Base-by-base conservation (phyloP, 2,113 vertebrate genomes). In the Pogona vitticeps region DNA sequence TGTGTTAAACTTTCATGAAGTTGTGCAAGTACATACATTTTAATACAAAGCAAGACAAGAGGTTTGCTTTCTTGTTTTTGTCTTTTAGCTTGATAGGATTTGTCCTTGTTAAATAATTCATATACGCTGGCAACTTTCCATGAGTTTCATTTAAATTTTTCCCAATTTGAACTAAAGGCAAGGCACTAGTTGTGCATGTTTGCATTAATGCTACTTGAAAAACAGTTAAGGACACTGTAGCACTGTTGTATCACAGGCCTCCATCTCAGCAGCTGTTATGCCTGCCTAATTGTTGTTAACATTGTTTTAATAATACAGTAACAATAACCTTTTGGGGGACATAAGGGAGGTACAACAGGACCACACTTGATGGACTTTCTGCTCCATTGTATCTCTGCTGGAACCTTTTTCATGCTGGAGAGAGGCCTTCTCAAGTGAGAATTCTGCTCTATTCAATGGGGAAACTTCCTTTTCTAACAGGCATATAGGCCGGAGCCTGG, bases 1-100 rank as follows among this genome's bases (percentile, higher is more conserved):
- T 65, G 63, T 71, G 68, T 86, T 87, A 88, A 86, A 71, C 70
- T 89, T 92, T 90, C 78, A 80, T 91, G 89, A 85, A 77, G 82
- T 91, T 92, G 84, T 89, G 65, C 59, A 91, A 92, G 70, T 20
- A 80, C 89, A 88, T 86, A 86, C 75, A 90, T 93, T 93, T 93
- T 90, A 86, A 89, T 91, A 84, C 82, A 86, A 88, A 91, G 23
- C 82, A 52, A 82, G 73, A 14, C 61, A 92, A 82, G 71, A 81
- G 3, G 31, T 70, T 65, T 68, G 26, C 31, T 68, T 31, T 31
- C 31, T 80, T 81, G 75, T 77, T n/a, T 65, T n/a, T 67, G 9
- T 78, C 58, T 84, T 86, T 42, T 82, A 91, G 26, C 38, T 84
- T 70, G 14, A 21, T 20, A 1, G 14, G 33, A 3, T 36, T 86